Conservation (phyloP, 2,113 vertebrate genomes). For the Gadus macrocephalus region DNA sequence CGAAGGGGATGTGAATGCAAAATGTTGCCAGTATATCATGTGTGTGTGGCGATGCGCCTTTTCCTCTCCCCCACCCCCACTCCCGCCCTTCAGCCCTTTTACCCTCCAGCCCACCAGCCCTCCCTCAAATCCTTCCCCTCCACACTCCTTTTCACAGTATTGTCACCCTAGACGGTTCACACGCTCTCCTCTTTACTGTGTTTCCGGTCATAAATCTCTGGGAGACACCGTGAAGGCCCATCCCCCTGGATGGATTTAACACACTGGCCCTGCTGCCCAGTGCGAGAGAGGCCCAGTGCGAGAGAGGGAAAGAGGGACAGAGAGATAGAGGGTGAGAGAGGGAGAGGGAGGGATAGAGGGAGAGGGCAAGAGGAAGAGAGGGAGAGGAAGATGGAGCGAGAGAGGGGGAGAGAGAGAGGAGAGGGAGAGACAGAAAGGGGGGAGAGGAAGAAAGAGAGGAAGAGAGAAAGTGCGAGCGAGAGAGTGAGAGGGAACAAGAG, state of each 20-base stretch:
- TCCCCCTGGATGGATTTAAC: slow-evolving; percentile 55
- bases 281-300: neutral
- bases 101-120: neutral
- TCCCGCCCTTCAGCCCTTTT: neutral
- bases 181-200: slow-evolving; percentile 57
- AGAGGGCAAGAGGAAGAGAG: too few relatives aligned
- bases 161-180: slow-evolving; percentile 66
- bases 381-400: too few relatives aligned
- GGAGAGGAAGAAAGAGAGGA: too few relatives aligned
- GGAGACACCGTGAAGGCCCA: slow-evolving; percentile 61
- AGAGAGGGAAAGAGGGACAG: too few relatives aligned
- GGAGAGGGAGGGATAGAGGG: too few relatives aligned
- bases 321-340: too few relatives aligned
- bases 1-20: neutral
- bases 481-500: too few relatives aligned
- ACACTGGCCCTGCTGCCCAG: slow-evolving; percentile 15
- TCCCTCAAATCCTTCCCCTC: neutral
- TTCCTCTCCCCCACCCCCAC: slow-evolving; percentile 4
- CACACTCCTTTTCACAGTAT: slow-evolving; percentile 58
- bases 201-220: slow-evolving; percentile 68
- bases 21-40: slow-evolving; percentile 18
- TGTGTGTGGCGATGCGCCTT: slow-evolving; percentile 6
- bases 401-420: too few relatives aligned
- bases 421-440: too few relatives aligned
- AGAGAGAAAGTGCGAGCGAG: too few relatives aligned